phyloP scores from a whole-genome alignment of 1,140 invertebrate genomes.

The Idris sp. region DNA sequence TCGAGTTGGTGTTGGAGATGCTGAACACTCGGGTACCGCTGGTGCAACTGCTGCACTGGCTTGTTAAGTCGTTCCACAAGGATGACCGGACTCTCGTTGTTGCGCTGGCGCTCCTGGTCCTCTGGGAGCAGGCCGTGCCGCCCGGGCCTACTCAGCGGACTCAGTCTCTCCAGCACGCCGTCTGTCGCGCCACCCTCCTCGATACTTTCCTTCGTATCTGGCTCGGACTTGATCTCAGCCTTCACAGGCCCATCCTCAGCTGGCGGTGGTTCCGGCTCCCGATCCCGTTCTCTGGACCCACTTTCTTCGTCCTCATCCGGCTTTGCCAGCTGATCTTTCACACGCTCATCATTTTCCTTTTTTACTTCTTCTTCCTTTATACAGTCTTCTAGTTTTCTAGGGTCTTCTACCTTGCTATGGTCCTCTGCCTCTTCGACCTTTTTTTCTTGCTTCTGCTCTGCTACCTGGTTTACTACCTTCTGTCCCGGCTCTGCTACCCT shows the following conservation, averaged over 20 bases:
- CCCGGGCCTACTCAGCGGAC: conserved; percentile 71
- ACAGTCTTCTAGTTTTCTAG: too few relatives aligned
- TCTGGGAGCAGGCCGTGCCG: conserved; percentile 73
- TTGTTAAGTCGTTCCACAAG: conserved; percentile 76
- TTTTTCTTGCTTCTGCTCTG: conserved; percentile 44
- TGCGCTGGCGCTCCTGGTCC: conserved; percentile 74
- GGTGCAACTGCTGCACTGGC: conserved; percentile 61
- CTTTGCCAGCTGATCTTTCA: conserved; percentile 57
- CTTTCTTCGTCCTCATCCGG: conserved; percentile 73
- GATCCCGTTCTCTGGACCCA: conserved; percentile 73
- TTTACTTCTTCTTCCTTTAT: too few relatives aligned
- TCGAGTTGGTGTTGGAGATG: conserved; percentile 53
- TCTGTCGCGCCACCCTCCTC: conserved; percentile 68
- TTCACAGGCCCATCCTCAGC: conserved; percentile 52
- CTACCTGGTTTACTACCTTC: too few relatives aligned
- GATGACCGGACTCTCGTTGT: conserved; percentile 77
- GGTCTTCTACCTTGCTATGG: too few relatives aligned
- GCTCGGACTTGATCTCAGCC: conserved; percentile 29
- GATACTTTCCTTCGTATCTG: conserved; percentile 19
- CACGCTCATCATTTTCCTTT: too few relatives aligned
- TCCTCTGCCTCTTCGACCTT: conserved; percentile 65
- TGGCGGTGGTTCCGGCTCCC: conserved; percentile 74
- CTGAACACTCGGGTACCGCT: conserved; percentile 55
- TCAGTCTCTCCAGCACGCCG: conserved; percentile 77
- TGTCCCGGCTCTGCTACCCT: too few relatives aligned